These are phyloP conservation scores for Gambusia yucatana DNA, from an alignment of 2,797 vertebrate species.

Conservation along the genomic window DNA sequence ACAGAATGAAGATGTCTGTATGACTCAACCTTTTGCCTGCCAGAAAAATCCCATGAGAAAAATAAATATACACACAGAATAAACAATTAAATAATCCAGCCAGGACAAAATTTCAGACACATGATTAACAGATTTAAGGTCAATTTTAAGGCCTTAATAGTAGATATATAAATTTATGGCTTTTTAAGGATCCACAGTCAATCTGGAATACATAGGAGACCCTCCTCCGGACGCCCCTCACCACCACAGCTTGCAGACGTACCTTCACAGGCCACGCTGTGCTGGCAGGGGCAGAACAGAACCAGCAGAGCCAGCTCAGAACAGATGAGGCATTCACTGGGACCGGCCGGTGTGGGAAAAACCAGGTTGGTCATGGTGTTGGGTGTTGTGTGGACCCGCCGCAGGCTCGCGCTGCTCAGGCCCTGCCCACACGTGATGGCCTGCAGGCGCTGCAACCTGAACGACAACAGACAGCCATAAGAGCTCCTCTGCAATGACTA, in stretches of 20 bases:
- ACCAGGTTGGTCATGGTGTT: conserved; percentile 96
- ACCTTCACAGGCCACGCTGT: conserved; percentile 98
- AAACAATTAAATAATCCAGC: too few relatives aligned
- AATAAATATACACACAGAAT: too few relatives aligned
- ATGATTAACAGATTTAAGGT: too few relatives aligned
- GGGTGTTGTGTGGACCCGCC: conserved; percentile 89
- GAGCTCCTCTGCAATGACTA: neutral
- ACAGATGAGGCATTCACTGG: conserved; percentile 97
- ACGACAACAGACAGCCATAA: conserved; percentile 10
- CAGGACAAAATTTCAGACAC: too few relatives aligned
- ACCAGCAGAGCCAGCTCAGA: conserved; percentile 93
- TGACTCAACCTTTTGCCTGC: too few relatives aligned
- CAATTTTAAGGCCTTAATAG: too few relatives aligned
- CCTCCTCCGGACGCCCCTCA: neutral
- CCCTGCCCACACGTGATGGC: conserved; percentile 80
- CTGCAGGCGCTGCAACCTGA: conserved; percentile 85
- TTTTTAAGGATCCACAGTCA: too few relatives aligned
- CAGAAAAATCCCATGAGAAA: too few relatives aligned
- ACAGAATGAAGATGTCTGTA: too few relatives aligned
- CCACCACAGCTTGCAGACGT: conserved; percentile 13
- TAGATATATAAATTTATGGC: too few relatives aligned
- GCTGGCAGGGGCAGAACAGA: conserved; percentile 94
- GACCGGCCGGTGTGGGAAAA: conserved; percentile 79
- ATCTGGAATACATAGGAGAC: neutral
- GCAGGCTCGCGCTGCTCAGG: conserved; percentile 82